phyloP scores from a whole-genome alignment of 2,113 vertebrate species.

The Pelobates fuscus region DNA sequence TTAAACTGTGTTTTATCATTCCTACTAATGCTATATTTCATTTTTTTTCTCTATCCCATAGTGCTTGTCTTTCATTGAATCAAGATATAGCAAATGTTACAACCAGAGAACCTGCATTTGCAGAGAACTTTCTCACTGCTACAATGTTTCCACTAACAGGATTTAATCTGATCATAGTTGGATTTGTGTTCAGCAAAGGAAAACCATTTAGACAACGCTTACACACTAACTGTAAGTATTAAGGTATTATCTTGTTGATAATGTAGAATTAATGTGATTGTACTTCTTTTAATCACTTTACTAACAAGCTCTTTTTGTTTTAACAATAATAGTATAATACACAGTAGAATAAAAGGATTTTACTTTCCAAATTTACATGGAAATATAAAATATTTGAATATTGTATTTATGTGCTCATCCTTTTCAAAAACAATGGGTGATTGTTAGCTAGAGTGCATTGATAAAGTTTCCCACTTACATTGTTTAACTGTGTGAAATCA shows the following conservation, averaged over 20 bases:
- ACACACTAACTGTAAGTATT: constrained; percentile 52
- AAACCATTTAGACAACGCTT: constrained; percentile 48
- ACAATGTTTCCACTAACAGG: constrained; percentile 47
- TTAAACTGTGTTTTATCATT: too few species aligned
- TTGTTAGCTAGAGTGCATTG: too few species aligned
- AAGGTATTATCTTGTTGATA: too few species aligned
- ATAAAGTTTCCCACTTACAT: too few species aligned
- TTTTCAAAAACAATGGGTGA: too few species aligned
- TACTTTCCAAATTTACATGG: not conserved
- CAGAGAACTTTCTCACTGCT: constrained; percentile 45
- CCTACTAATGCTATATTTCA: too few species aligned
- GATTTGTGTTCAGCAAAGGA: constrained; percentile 52
- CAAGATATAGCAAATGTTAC: constrained; percentile 29
- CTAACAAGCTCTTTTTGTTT: too few species aligned
- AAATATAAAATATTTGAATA: too few species aligned
- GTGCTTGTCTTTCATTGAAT: constrained; percentile 27
- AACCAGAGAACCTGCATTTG: not conserved
- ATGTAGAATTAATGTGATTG: not conserved
- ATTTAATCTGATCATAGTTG: constrained; percentile 41
- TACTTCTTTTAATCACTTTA: too few species aligned
- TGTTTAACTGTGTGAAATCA: too few species aligned
- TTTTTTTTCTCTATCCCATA: not conserved
- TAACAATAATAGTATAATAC: too few species aligned
- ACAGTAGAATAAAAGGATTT: not conserved
- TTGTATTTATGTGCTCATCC: too few species aligned